Base-by-base conservation (phyloP, 35 echinoderm and acorn worm species). In the Patiria miniata region DNA sequence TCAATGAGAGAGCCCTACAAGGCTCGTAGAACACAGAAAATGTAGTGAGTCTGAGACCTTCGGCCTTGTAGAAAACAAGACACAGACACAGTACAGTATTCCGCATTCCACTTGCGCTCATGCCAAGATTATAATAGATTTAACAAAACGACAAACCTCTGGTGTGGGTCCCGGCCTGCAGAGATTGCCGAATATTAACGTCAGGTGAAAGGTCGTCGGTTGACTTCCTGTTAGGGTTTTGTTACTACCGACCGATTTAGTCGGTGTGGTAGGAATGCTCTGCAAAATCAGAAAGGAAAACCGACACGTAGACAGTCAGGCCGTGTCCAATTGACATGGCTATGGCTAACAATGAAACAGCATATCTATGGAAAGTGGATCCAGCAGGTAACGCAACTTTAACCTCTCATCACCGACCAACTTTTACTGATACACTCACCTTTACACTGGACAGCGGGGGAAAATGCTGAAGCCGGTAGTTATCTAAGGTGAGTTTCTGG, bases 391-490 rank as follows among this genome's bases (percentile, higher is more conserved):
- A n/a, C n/a, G n/a, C n/a, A n/a, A n/a, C n/a, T n/a, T n/a, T n/a
- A n/a, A n/a, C n/a, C n/a, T n/a, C n/a, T n/a, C n/a, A n/a, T n/a
- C n/a, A n/a, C n/a, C n/a, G n/a, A n/a, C n/a, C n/a, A 4, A 4
- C 42, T 6, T 4, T 47, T 4, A 6, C 42, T 6, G 42, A 47
- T 12, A 85, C 29, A 55, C n/a, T 69, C 18, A 73, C 32, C 36
- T 38, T 58, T 36, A 89, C 29, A 10, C 42, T 33, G 16, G 47
- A 57, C 14, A 90, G 44, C 15, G 87, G 87, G 2, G 87, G 87
- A 39, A 90, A 90, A 52, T 90, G 79, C 69, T 82, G 79, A 1
- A 90, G 87, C 33, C 87, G 56, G 51, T 83, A 81, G 58, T 90
- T 83, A 19, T 83, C 87, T 1, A 82, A 50, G 15, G 29, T 68